phyloP scores from a whole-genome alignment of 2,113 vertebrate genomes.

The Etheostoma spectabile region DNA sequence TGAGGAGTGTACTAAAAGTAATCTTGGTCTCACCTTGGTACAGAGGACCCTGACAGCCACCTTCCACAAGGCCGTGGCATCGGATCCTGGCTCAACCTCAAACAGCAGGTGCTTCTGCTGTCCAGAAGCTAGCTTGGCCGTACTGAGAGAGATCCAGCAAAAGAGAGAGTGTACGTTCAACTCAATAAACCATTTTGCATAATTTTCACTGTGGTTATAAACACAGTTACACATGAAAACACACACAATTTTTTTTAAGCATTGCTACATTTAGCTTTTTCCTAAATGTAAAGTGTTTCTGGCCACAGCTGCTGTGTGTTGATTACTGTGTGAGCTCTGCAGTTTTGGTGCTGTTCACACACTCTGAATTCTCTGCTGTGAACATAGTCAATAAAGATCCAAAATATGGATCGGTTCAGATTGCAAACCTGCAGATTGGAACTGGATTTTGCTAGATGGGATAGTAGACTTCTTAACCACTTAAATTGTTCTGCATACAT shows the following conservation, averaged over 20 bases:
- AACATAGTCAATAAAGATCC: not conserved
- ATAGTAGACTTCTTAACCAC: not conserved
- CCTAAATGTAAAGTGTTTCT: not conserved
- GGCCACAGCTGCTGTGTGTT: not conserved
- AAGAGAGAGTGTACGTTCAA: not conserved
- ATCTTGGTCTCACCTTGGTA: slow-evolving; percentile 89
- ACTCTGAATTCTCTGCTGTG: not conserved
- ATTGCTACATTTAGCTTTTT: not conserved
- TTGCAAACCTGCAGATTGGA: not conserved
- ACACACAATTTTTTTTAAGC: not conserved
- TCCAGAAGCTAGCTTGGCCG: slow-evolving; percentile 90
- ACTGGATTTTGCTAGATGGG: not conserved
- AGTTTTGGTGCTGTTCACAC: not conserved
- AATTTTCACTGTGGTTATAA: not conserved
- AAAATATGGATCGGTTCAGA: not conserved
- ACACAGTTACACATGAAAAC: not conserved
- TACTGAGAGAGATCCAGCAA: slow-evolving; percentile 79
- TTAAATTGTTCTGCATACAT: not conserved
- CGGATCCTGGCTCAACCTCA: slow-evolving; percentile 96
- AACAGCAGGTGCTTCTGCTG: slow-evolving; percentile 97
- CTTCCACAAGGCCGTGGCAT: slow-evolving; percentile 95
- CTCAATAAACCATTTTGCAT: not conserved
- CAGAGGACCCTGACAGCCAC: slow-evolving; percentile 93
- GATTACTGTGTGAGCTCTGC: not conserved
- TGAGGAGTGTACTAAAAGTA: not conserved